phyloP scores from a whole-genome alignment of 2,797 vertebrate genomes.

The Holocentrus rufus region DNA sequence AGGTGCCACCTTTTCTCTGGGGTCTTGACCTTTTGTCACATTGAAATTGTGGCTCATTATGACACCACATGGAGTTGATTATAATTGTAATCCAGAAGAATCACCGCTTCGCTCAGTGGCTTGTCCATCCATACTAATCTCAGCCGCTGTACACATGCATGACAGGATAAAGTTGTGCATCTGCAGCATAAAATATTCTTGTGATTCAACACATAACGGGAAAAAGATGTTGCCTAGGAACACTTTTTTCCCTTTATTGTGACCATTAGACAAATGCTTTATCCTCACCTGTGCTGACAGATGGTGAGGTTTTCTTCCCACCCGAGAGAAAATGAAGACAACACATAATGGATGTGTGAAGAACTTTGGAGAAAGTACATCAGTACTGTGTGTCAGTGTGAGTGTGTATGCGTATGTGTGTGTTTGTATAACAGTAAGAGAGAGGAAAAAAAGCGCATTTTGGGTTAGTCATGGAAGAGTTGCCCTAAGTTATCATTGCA shows the following conservation, averaged over 20 bases:
- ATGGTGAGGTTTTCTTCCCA: neutral
- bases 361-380: conserved; percentile 23
- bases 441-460: neutral
- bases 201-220: neutral
- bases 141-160: conserved; percentile 1
- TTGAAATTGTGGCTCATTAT: neutral
- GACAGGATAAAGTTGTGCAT: neutral
- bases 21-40: conserved; percentile 28
- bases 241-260: neutral
- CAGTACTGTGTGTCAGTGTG: neutral
- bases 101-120: neutral
- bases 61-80: neutral
- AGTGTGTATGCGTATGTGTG: neutral
- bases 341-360: neutral
- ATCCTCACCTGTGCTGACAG: conserved; percentile 15
- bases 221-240: conserved; percentile 14
- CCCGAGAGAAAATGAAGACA: conserved; percentile 9
- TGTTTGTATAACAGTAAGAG: neutral
- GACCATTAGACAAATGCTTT: conserved; percentile 1
- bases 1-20: neutral
- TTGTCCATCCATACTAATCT: conserved; percentile 34
- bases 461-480: conserved; percentile 15
- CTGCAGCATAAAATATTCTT: neutral
- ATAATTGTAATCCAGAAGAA: conserved; percentile 4
- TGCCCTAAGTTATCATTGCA: neutral